Base-by-base conservation (phyloP, 2,797 vertebrate species). In the Microctenopoma stevenorrisi region DNA sequence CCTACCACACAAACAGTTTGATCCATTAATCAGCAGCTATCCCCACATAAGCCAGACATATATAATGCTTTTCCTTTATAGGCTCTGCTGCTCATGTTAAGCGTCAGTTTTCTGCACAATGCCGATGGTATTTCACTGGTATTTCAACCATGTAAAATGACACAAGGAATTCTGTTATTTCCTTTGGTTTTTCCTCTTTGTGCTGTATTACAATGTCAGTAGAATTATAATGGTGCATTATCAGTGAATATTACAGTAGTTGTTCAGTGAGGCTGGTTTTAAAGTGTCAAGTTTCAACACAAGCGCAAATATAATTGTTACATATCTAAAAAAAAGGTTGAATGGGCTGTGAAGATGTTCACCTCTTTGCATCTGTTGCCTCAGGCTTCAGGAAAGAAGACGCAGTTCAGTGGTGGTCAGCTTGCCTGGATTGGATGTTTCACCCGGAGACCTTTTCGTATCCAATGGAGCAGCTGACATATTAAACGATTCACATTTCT, bases 391-490 rank as follows among this genome's bases (percentile, higher is more conserved):
- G 0, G 92, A 96, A 18, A 91, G 90, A 82, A 93, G 96, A 67
- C 92, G 93, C 1, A 97, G 96, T 84, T 97, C 96, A 0, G 86
- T 96, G 72, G 95, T 97, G 2, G 93, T 97, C 88, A 97, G 94
- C 51, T 87, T 97, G 73, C 93, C 94, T 0, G 96, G 95, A 67
- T 61, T 96, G 11, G 91, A 97, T 14, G 91, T 96, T 84, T 96
- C 96, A 54, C 96, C 96, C 0, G 95, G 95, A 71, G 96, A 97
- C 79, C 94, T 97, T 43, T 92, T 97, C 68, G 95, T 97, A 49
- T 94, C 96, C 52, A 94, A 95, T 47, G 90, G 92, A 48, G 93
- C 88, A 38, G 92, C 93, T 2, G 90, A 96, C 84, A 90, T 93
- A 69, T 86, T 96, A 63, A 93, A 91, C 50, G 90, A 72, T 1